Percentiles rank a stretch among this genome's conserved stretches.
phyloP scores from a whole-genome alignment of 2,113 vertebrate species.

The Illadopsis cleaveri region DNA sequence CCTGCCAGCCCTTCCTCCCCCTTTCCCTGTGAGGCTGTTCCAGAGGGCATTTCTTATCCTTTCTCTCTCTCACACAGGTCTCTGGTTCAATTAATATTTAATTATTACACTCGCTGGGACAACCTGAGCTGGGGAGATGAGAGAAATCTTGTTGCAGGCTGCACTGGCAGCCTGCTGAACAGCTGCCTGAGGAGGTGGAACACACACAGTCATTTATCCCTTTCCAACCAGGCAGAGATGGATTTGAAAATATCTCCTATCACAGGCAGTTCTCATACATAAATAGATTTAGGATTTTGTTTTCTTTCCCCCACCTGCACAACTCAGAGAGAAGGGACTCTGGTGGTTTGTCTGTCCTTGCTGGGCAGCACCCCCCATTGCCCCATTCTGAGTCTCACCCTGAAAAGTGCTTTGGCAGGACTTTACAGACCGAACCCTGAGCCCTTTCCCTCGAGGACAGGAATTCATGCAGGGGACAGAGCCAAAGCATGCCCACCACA shows the following conservation, averaged over 20 bases:
- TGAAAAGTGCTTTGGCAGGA: too few species aligned
- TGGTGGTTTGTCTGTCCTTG: not conserved
- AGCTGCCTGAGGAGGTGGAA: not conserved
- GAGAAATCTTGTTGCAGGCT: not conserved
- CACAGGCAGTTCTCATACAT: not conserved
- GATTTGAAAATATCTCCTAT: not conserved
- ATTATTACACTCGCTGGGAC: not conserved
- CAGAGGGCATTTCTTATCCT: not conserved
- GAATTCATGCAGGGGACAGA: not conserved
- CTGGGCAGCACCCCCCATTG: not conserved
- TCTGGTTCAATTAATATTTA: conserved; percentile 29
- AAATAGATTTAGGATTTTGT: not conserved
- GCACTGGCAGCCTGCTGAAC: not conserved
- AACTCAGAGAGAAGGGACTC: not conserved
- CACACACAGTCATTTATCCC: not conserved
- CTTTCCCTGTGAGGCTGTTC: not conserved
- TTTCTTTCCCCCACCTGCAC: not conserved
- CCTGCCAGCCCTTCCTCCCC: fast-evolving
- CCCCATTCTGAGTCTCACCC: not conserved
- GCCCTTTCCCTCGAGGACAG: not conserved
- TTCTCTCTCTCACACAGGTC: not conserved
- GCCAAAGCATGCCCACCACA: not conserved
- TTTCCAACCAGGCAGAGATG: not conserved
- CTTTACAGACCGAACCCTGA: not conserved
- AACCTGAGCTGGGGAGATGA: not conserved